Evolutionary conservation across 2,888 invertebrate genomes (phyloP), one percentile per base, ranked within the genome.

Genomic region (Therioaphis trifolii): DNA sequence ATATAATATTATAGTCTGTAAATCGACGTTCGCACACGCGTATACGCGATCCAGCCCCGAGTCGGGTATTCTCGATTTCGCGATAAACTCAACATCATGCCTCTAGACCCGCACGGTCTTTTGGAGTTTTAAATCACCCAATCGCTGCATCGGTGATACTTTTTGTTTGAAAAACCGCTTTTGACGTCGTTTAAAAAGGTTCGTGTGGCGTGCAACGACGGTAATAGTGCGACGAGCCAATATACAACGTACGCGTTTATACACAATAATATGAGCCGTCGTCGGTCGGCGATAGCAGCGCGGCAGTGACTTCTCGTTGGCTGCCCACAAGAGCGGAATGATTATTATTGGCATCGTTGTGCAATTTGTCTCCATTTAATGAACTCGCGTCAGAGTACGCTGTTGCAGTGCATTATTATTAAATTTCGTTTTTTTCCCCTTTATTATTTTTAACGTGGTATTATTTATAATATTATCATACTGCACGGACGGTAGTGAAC

Each of bases 251-350:
- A 29, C 11, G 18, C 18, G n/a, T 3, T 12, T 14, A 15, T 15
- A 15, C 4, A 29, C 15, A 14, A 0, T 0, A 4, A 15, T 29
- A 4, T n/a, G 35, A 18, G 52, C 18, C 15, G 24, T 18, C 18
- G 11, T 15, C 21, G 40, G 35, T 24, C 9, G 61, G 27, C 15
- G 21, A 40, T 21, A 63, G 49, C 49, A 4, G 49, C 49, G 18
- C 49, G n/a, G n/a, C n/a, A n/a, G 63, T 29, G 63, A 27, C 29
- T 49, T 55, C 55, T 55, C 68, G 49, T 68, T 29, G 69, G 43
- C 69, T 27, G 24, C 58, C 18, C 35, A 71, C 58, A 43, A 29
- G 52, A 69, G 69, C 69, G 69, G 79, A 69, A 79, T 79, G 58
- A 69, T 61, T 27, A 74, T 49, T 9, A 49, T 63, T 43, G 21